Conservation (phyloP, 2,113 vertebrate species). For the Octodon degus region DNA sequence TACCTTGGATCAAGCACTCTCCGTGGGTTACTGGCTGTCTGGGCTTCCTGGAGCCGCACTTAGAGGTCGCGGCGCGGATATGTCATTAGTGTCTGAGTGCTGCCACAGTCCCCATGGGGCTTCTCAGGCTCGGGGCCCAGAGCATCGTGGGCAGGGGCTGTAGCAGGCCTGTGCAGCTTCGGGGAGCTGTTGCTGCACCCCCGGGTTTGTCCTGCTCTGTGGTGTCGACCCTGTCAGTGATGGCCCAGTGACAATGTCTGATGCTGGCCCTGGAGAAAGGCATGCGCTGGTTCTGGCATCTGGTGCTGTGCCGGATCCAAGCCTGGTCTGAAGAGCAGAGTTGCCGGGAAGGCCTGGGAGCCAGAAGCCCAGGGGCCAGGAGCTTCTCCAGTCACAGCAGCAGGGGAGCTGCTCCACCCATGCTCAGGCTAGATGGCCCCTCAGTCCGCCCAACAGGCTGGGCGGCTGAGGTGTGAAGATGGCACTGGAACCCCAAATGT, state of each 20-base stretch:
- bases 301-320: background rate
- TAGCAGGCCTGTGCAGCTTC: background rate
- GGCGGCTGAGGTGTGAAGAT: background rate
- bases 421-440: background rate
- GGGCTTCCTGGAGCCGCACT: background rate
- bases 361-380: background rate
- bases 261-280: background rate
- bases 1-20: conserved; percentile 6
- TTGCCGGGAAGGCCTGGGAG: background rate
- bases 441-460: background rate
- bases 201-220: background rate
- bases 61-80: background rate
- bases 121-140: background rate
- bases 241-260: background rate
- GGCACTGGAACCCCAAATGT: background rate
- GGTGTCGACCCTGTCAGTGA: background rate
- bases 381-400: background rate
- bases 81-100: conserved; percentile 5
- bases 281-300: background rate
- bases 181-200: background rate
- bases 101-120: background rate
- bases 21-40: background rate
- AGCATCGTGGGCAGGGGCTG: background rate
- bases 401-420: too few relatives aligned
- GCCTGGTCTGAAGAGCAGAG: background rate